phyloP scores from a whole-genome alignment of 2,113 vertebrate species.

The Neodon shergylaensis region DNA sequence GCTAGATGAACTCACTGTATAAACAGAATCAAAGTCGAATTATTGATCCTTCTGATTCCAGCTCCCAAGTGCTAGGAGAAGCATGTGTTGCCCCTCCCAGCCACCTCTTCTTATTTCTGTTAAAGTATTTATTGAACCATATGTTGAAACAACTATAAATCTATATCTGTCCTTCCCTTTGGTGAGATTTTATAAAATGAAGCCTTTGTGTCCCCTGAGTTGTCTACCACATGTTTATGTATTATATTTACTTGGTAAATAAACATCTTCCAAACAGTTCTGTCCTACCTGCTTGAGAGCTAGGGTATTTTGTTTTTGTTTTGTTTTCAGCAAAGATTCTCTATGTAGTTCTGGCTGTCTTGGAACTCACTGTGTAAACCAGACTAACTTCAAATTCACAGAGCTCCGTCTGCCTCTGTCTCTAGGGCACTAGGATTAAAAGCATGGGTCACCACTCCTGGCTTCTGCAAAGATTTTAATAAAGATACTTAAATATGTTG shows the following conservation, averaged over 20 bases:
- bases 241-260: conserved; percentile 29
- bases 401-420: not conserved
- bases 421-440: not conserved
- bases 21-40: not conserved
- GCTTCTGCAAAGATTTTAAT: conserved; percentile 16
- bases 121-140: conserved; percentile 6
- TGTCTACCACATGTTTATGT: not conserved
- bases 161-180: not conserved
- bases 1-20: not conserved
- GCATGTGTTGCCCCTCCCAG: not conserved
- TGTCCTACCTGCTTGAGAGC: not conserved
- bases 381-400: not conserved
- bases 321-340: not conserved
- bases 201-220: not conserved
- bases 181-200: not conserved
- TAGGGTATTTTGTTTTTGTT: not conserved
- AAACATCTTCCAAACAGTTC: not conserved
- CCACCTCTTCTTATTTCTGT: conserved; percentile 16
- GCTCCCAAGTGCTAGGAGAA: not conserved
- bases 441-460: not conserved
- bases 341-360: not conserved
- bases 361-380: not conserved
- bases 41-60: not conserved
- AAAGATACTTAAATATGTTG: not conserved
- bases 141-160: conserved; percentile 22